Base-by-base conservation (phyloP, 1,140 invertebrate genomes). In the Triops longicaudatus region DNA sequence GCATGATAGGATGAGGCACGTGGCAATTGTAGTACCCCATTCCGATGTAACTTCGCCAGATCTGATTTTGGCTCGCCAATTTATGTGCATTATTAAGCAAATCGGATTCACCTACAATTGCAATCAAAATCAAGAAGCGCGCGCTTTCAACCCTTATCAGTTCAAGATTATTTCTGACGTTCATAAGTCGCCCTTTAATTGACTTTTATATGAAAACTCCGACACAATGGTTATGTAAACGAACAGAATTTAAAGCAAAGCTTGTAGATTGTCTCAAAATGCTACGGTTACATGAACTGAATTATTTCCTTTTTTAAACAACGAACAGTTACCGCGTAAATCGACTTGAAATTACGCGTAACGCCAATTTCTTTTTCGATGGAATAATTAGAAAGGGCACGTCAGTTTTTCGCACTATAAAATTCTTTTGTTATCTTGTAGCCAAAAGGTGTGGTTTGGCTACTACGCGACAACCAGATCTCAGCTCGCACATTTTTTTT, bases 21-120 rank as follows among this genome's bases (percentile, higher is more conserved):
- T 93, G 92, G 81, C 96, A 98, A 83, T 98, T 98, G 84, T 99
- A 92, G 84, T 98, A 99, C 0, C 98, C 98, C 92, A 99, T 97
- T 0, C 98, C 98, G 76, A 99, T 98, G 82, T 96, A 99, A 7
- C 94, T 93, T 76, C 96, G 88, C 93, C 95, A 99, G 80, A 97
- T 88, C 85, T 97, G 87, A 86, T 99, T 99, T 81, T 92, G 90
- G 76, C 92, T 88, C 0, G 94, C 91, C 79, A 98, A 92, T 78
- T 89, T 85, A 41, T 89, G 86, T 26, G 95, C 91, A 81, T 90
- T 87, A 78, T 91, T 89, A 41, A 98, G 91, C 14, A 98, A 84
- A 79, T 96, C 92, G 82, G 93, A 91, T 86, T 99, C 97, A 83
- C 92, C 96, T 96, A 63, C 14, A 63, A n/a, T 63, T 6, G 50